Percentiles rank a stretch among this genome's conserved stretches.
These are phyloP conservation scores for Diaprepes abbreviatus DNA, from an alignment of 2,888 invertebrate genomes.

Conservation along the genomic window DNA sequence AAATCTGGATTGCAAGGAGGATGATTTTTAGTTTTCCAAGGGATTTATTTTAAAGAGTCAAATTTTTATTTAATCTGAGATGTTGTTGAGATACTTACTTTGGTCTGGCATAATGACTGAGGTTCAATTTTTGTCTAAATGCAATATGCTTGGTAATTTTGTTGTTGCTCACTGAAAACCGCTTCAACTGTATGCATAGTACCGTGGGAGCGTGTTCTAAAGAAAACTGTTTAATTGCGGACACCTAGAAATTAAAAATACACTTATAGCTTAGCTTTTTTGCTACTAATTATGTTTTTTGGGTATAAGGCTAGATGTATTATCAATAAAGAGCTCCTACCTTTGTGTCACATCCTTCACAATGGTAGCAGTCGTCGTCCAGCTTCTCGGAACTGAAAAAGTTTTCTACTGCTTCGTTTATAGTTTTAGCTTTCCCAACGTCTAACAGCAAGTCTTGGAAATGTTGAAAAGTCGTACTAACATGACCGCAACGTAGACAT, in stretches of 20 bases:
- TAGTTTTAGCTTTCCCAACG: constrained; percentile 85
- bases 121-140: constrained; percentile 81
- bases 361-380: constrained; percentile 94
- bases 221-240: constrained; percentile 94
- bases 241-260: constrained; percentile 72
- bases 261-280: no score
- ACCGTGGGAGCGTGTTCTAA: constrained; percentile 93
- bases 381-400: constrained; percentile 93
- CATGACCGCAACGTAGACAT: constrained; percentile 89
- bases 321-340: constrained; percentile 68
- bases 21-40: no score
- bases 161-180: constrained; percentile 79
- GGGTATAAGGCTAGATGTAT: no score
- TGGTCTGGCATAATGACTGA: constrained; percentile 68
- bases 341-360: constrained; percentile 93
- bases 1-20: neutral
- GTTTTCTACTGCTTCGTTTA: constrained; percentile 90
- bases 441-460: constrained; percentile 95
- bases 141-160: constrained; percentile 91
- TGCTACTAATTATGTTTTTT: no score
- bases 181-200: constrained; percentile 93
- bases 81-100: constrained; percentile 41
- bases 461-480: constrained; percentile 96
- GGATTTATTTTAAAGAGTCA: no score
- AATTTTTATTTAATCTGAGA: no score